Percentiles rank a stretch among this genome's conserved stretches.
Conservation (phyloP, 2,113 vertebrate genomes). For the Hippocampus mohnikei region DNA sequence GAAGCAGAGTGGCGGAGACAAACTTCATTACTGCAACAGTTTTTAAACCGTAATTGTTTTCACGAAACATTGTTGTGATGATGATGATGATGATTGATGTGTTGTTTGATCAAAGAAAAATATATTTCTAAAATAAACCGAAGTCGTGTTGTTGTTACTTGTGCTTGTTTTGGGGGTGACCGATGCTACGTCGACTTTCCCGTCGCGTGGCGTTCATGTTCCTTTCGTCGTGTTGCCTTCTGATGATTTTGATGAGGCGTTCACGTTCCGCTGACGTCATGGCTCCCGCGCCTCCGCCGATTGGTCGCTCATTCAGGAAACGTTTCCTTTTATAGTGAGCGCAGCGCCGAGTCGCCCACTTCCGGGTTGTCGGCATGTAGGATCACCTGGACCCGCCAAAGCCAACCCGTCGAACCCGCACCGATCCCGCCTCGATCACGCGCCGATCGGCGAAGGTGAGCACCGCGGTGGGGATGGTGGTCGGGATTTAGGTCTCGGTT, state of each 20-base stretch:
- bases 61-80: neutral
- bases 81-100: no score
- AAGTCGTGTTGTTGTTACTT: neutral
- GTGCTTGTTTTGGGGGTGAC: neutral
- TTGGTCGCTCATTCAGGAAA: slow-evolving; percentile 50
- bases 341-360: slow-evolving; percentile 29
- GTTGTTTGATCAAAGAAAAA: no score
- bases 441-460: slow-evolving; percentile 42
- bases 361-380: slow-evolving; percentile 63
- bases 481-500: neutral
- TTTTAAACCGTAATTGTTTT: neutral
- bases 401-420: slow-evolving; percentile 21
- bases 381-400: slow-evolving; percentile 50
- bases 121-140: no score
- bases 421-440: slow-evolving; percentile 27
- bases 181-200: neutral
- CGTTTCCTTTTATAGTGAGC: slow-evolving; percentile 63
- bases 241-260: neutral
- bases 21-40: neutral
- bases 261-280: neutral
- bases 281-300: neutral
- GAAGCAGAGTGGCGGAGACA: neutral
- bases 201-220: neutral
- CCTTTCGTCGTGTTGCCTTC: neutral
- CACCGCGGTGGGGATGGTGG: neutral